phyloP scores from a whole-genome alignment of 2,888 invertebrate species.

The Tachystola acroxantha region DNA sequence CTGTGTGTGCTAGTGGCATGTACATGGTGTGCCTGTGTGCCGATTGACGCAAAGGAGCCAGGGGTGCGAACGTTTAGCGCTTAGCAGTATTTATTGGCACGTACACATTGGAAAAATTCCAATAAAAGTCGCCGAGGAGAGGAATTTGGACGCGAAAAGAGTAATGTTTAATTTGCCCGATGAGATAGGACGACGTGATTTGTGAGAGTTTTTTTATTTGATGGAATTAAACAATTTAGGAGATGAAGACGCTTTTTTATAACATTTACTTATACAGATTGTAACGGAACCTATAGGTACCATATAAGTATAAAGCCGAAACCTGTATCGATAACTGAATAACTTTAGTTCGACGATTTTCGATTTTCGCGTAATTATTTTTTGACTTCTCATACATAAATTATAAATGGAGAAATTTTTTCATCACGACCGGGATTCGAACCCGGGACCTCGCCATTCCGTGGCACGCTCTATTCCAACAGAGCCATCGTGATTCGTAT shows the following conservation, averaged over 20 bases:
- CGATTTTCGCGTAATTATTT: no score
- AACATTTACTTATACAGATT: no score
- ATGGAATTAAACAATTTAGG: slow-evolving; percentile 8
- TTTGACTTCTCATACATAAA: no score
- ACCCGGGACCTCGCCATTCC: no score
- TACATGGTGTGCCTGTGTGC: slow-evolving; percentile 10
- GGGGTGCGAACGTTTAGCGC: slow-evolving; percentile 44
- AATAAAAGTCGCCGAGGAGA: slow-evolving; percentile 61
- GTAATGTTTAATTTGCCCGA: slow-evolving; percentile 74
- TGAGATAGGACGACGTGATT: slow-evolving; percentile 51
- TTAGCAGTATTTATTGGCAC: slow-evolving; percentile 69
- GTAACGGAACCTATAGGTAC: not conserved
- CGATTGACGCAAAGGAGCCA: slow-evolving; percentile 67
- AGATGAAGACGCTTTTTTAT: no score
- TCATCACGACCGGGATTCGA: no score
- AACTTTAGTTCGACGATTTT: no score
- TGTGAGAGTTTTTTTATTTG: slow-evolving; percentile 25
- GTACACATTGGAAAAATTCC: slow-evolving; percentile 73
- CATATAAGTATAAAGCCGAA: no score
- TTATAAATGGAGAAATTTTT: no score
- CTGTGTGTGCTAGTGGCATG: slow-evolving; percentile 26
- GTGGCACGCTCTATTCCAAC: no score
- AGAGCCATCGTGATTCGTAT: no score
- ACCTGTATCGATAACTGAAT: no score
- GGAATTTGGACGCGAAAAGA: slow-evolving; percentile 63